Base-by-base conservation (phyloP, 2,888 invertebrate species). In the Sussaba pulchella region DNA sequence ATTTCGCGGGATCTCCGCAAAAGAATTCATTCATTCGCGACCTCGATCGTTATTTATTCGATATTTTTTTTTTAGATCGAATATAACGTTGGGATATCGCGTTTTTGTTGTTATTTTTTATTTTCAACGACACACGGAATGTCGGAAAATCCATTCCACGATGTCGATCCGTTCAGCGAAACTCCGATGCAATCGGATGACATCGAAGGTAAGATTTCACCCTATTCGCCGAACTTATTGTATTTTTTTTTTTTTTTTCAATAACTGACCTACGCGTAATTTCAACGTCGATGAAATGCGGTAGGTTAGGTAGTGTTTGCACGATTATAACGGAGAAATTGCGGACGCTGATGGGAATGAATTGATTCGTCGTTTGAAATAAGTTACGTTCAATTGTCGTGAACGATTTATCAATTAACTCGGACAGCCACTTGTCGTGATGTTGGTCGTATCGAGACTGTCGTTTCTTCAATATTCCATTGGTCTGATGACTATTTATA, bases 141-240 rank as follows among this genome's bases (percentile, higher is more conserved):
- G 90, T 90, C 89, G 63, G 81, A 67, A 45, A 83, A 83, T 71
- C 77, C 86, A 36, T 79, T 85, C 21, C 82, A 77, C 41, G 87
- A 90, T 74, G 87, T 90, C 50, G 91, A 92, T 83, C 91, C 91
- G 19, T 91, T 91, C 83, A 90, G 87, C 75, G 91, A 90, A 75
- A 86, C 87, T 73, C 87, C 90, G 24, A 78, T 91, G 75, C 89
- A 91, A 59, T 84, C 83, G 24, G 84, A 86, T 39, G 81, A 83
- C 57, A 87, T 84, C 39, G 85, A 87, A 88, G 90, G 91, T 91
- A 85, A 71, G 70, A 70, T 64, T n/a, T n/a, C n/a, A n/a, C n/a
- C n/a, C n/a, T n/a, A n/a, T n/a, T n/a, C n/a, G n/a, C n/a, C n/a
- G n/a, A n/a, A n/a, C n/a, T n/a, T n/a, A n/a, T n/a, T 82, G 52